phyloP scores from a whole-genome alignment of 2,797 vertebrate species.

The Phalanger gymnotis region DNA sequence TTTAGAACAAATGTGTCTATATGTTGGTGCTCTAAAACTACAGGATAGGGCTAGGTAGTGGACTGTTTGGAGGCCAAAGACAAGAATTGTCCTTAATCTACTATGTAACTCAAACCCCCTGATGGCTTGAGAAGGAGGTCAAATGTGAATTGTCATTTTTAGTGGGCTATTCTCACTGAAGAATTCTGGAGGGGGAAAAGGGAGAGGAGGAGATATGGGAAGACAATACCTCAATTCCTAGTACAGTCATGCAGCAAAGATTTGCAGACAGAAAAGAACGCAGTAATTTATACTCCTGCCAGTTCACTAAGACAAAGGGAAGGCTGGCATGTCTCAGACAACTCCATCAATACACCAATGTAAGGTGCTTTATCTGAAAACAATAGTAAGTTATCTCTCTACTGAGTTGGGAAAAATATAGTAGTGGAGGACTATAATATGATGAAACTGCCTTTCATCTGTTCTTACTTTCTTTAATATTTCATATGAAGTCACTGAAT shows the following conservation, averaged over 20 bases:
- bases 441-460: not conserved
- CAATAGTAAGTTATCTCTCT: not conserved
- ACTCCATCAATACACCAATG: too few species aligned
- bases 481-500: not conserved
- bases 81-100: not conserved
- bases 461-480: not conserved
- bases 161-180: not conserved
- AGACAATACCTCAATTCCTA: not conserved
- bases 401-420: not conserved
- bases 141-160: not conserved
- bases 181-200: not conserved
- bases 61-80: not conserved
- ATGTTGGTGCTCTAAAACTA: not conserved
- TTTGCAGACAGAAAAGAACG: not conserved
- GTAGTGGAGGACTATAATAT: not conserved
- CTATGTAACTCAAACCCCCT: not conserved
- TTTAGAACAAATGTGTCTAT: not conserved
- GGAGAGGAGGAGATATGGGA: not conserved
- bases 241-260: not conserved
- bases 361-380: not conserved
- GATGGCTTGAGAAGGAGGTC: not conserved
- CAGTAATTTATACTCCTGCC: not conserved
- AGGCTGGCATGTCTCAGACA: not conserved
- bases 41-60: not conserved
- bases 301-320: not conserved